Base-by-base conservation (phyloP, 2,797 vertebrate species). In the Manis crassicaudata region DNA sequence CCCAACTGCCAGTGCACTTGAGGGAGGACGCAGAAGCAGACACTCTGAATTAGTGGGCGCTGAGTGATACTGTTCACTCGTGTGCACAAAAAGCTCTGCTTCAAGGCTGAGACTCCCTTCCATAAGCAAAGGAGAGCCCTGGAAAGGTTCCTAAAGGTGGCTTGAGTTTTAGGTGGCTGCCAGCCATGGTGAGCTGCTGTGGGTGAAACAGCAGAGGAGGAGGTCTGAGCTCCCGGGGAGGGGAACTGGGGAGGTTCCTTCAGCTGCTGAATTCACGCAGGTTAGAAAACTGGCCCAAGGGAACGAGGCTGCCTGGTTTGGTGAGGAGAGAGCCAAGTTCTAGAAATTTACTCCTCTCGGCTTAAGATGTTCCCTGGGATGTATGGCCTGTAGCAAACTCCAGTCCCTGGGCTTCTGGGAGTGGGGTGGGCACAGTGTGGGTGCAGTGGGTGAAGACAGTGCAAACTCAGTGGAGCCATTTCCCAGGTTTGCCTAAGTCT, bases 161-260 rank as follows among this genome's bases (percentile, higher is more conserved):
- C 14, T 40, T 21, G 23, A 14, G 7, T 70, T 58, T 25, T 20
- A 32, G n/a, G 58, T 25, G 50, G 43, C 77, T 37, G 82, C 21
- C 23, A 77, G 77, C 3, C 0, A 0, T 0, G 0, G 0, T 0
- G 29, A 73, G 37, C 21, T 4, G 0, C 29, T 2, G 54, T n/a
- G 29, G 82, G 8, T 25, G 40, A 17, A 37, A 23, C 32, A 0
- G 11, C n/a, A 9, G 0, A 21, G 43, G 62, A 60, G 27, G 73
- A 50, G 54, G 32, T 37, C 80, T 6, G 32, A 11, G 67, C n/a
- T 90, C 43, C 12, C 2, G 0, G 20, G 29, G 27, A 8, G 10
- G 12, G 11, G 54, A 43, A 13, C n/a, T 73, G 13, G 40, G 82
- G 70, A 14, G 18, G 1, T 18, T 35, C 56, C 10, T 32, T 43